Evolutionary conservation across 2,113 vertebrate genomes (phyloP).

Genomic region (Cynopterus brachyotis): DNA sequence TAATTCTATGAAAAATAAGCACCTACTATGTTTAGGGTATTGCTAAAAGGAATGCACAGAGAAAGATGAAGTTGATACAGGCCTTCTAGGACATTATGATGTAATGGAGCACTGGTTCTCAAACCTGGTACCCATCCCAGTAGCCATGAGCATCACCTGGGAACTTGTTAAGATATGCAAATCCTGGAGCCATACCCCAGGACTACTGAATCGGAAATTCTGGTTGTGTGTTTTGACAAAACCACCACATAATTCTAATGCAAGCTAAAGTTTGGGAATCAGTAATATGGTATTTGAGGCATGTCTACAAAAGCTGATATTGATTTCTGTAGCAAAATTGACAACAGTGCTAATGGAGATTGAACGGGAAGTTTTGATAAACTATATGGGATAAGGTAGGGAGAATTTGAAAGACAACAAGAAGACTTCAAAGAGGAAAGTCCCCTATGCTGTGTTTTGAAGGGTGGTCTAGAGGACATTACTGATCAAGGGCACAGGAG

Average conservation of each 20-base stretch:
- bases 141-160: background rate
- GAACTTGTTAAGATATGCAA: background rate
- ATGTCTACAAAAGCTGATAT: background rate
- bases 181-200: background rate
- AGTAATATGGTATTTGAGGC: background rate
- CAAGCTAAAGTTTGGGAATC: conserved; percentile 13
- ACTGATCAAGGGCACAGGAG: background rate
- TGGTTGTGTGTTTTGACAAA: background rate
- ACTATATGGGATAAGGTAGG: background rate
- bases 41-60: background rate
- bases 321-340: background rate
- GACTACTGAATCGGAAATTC: background rate
- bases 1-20: conserved; percentile 35
- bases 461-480: background rate
- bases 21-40: background rate
- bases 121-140: background rate
- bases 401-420: background rate
- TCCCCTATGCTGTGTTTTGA: background rate
- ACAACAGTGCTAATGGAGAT: background rate
- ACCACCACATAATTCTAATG: background rate
- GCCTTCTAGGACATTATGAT: background rate
- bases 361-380: background rate
- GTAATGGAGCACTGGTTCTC: background rate
- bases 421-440: background rate
- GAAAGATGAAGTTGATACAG: background rate